Conservation (phyloP, 2,113 vertebrate genomes). For the Spermophilus dauricus region DNA sequence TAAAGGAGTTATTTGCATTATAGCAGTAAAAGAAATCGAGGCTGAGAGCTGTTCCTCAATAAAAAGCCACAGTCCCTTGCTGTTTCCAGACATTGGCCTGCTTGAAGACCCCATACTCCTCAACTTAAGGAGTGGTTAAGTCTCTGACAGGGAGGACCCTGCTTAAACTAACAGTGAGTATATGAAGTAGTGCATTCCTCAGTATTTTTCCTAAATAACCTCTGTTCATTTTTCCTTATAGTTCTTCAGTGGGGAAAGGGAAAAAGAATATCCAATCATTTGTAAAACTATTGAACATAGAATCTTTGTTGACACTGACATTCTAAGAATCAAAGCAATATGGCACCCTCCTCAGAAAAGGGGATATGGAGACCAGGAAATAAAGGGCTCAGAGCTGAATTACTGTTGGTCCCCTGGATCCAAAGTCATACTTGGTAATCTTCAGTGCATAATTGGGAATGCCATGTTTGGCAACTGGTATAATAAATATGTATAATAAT, state of each 20-base stretch:
- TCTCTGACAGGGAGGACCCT: background rate
- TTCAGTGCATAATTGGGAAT: background rate
- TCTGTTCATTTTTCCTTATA: background rate
- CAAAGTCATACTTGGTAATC: background rate
- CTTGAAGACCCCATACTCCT: background rate
- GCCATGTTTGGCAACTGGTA: background rate
- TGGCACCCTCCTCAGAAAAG: background rate
- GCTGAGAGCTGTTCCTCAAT: background rate
- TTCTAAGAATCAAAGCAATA: background rate
- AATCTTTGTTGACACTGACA: background rate
- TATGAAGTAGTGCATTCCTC: background rate
- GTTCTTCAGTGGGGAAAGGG: background rate
- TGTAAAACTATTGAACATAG: background rate
- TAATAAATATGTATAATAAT: accelerated
- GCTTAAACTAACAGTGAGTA: background rate
- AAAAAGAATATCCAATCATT: background rate
- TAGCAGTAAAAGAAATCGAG: background rate
- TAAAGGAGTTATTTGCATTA: background rate
- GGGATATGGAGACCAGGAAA: background rate
- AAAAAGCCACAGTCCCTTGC: background rate
- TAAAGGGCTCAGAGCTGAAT: background rate
- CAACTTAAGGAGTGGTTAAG: background rate
- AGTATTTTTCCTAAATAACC: background rate
- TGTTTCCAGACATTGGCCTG: background rate
- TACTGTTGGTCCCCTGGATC: background rate